Evolutionary conservation across 2,797 vertebrate genomes (phyloP), one percentile per base, ranked within the genome.

Genomic region (Paguma larvata): DNA sequence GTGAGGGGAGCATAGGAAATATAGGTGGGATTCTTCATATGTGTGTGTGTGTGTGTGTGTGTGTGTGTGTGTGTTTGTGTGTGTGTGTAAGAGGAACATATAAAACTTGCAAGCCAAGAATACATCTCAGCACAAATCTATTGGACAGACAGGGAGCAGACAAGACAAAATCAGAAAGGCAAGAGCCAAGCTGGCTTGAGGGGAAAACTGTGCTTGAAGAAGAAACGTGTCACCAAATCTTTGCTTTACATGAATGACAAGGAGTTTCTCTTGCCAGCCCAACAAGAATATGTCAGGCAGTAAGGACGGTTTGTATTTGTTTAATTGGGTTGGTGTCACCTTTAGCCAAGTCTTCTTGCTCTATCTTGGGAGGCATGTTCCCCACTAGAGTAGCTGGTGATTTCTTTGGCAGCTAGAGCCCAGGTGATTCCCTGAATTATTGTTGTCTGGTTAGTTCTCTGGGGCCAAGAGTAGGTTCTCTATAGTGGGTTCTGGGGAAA

Each of bases 211-310:
- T 91, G 68, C 73, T 89, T 82, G 56, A 89, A 93, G n/a, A 95
- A 95, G 85, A 82, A 70, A 56, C 44, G 18, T 85, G 30, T 83
- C 41, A 82, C 32, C 46, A 79, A 67, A 56, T 91, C 21, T 83
- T 96, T 91, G 38, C 38, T 94, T 85, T 93, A 75, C 51, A 75
- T 78, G 62, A 82, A n/a, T 73, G 25, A 85, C 78, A 86, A 91
- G 48, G 48, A 65, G 51, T 44, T 84, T 85, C 19, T 11, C 23
- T 73, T 44, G 30, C 2, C 21, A 65, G 41, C 13, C 21, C 46
- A 90, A 38, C 34, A 73, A 15, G 72, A 51, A 72, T 23, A 65
- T 44, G 16, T 65, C 48, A 95, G 48, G 63, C 14, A 56, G n/a
- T 77, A 46, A 77, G 41, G 5, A 16, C 63, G 53, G 5, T 6